Percentiles rank a stretch among this genome's conserved stretches.
Conservation (phyloP, 2,888 invertebrate species). For the Dicranocentrus wangi region DNA sequence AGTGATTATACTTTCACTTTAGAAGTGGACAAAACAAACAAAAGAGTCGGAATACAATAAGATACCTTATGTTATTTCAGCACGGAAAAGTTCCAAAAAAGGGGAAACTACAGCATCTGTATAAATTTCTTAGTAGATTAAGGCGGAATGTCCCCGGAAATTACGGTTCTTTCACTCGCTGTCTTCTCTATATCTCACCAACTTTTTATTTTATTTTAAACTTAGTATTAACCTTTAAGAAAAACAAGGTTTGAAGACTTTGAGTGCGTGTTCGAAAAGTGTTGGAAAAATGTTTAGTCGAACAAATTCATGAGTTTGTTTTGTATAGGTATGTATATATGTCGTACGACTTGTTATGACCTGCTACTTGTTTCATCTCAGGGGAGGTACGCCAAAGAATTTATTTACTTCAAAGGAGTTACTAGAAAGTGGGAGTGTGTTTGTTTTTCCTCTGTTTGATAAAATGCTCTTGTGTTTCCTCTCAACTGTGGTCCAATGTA, state of each 20-base stretch:
- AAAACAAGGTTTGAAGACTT: background rate
- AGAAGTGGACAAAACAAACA: conserved; percentile 15
- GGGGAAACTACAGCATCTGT: conserved; percentile 13
- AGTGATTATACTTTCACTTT: too few species aligned
- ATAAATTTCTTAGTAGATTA: conserved; percentile 30
- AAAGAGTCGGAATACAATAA: conserved; percentile 9
- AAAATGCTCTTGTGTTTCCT: background rate
- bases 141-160: conserved; percentile 42
- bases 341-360: conserved; percentile 4
- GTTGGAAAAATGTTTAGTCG: conserved; percentile 4
- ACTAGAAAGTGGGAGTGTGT: too few species aligned
- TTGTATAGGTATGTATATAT: conserved; percentile 11
- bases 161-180: conserved; percentile 35
- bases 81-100: conserved; percentile 9
- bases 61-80: conserved; percentile 7
- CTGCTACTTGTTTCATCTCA: conserved; percentile 22
- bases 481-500: too few species aligned
- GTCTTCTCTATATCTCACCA: background rate
- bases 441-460: too few species aligned
- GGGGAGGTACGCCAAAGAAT: conserved; percentile 40
- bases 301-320: conserved; percentile 13
- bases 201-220: conserved; percentile 20
- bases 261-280: conserved; percentile 2
- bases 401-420: conserved; percentile 35
- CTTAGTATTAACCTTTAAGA: conserved; percentile 5